Evolutionary conservation across 2,797 vertebrate genomes (phyloP), one percentile per base, ranked within the genome.

Genomic region (Melanogrammus aeglefinus): DNA sequence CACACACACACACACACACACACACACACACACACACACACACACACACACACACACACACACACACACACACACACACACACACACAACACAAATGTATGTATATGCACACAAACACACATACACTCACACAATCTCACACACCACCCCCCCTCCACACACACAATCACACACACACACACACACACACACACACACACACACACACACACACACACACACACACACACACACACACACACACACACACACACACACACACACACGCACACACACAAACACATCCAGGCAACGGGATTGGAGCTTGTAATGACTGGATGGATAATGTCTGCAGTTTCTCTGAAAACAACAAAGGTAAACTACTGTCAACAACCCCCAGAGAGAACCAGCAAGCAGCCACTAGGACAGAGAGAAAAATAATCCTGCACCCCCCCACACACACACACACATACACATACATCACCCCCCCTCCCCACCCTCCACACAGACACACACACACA

Each of bases 241-340:
- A 39, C 38, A 39, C 38, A 39, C 38, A 39, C 38, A 39, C 38
- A 39, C 38, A 39, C 38, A 39, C 38, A 39, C 38, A 39, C 38
- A 39, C 38, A 39, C 38, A 39, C 38, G 12, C 38, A 39, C 38
- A 39, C 38, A 39, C 38, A 9, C 9, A 39, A 7, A 39, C 38
- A 39, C 38, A 39, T 10, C 7, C 44, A 47, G 12, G 12, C 44
- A 39, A 3, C 14, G 51, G 2, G 47, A 51, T 51, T 57, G 51
- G 51, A n/a, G 51, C 51, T 57, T 57, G 51, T 57, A 57, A 57
- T 57, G 51, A n/a, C 51, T 57, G 51, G 16, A 57, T 21, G 51
- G 51, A 57, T 21, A 13, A 47, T 47, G 44, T 47, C 66, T 70
- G 24, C n/a, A 70, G 66, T 29, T 70, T 70, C 66, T 74, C 72